Evolutionary conservation across 2,888 invertebrate species (phyloP), one percentile per base, ranked within the genome.

Genomic region (Ophion obscuratus): DNA sequence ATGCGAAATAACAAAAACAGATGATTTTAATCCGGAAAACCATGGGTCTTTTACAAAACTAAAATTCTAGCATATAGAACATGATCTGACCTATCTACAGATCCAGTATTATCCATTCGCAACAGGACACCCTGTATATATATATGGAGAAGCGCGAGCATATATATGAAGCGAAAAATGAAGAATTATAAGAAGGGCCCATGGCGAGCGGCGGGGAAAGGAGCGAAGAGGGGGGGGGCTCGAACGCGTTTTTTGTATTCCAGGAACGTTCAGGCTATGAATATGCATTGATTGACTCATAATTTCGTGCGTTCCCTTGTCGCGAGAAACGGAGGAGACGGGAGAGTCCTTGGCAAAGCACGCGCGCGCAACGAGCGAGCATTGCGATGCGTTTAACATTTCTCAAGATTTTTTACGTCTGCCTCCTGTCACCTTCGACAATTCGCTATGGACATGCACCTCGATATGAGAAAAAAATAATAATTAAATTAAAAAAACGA

Each of bases 281-380:
- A 88, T 88, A 88, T 88, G 86, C 87, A 88, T 88, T 87, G 88
- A 88, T 88, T 87, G 86, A 88, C 87, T 87, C 81, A 74, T 87
- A 88, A 86, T 83, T 85, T 81, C 75, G 61, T 73, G 81, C 53
- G 59, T 36, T n/a, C 59, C 53, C 76, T 62, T 36, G n/a, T 76
- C 47, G 70, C 47, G 66, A 71, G 66, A 57, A 40, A 17, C 47
- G 47, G 47, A 47, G 47, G 47, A 47, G 44, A 71, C 31, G 31
- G 31, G 31, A 4, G 31, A 31, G 70, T 57, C 59, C 66, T 71
- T 47, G 75, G 61, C 53, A 62, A 40, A 47, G 47, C 47, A 14
- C 47, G 47, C 64, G 31, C 31, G 61, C 62, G 79, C 73, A 67
- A 66, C 24, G 40, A 20, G 10, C 36, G 64, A 57, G 44, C 74